Conservation (phyloP, 2,888 invertebrate species). For the Tubiluchus corallicola region DNA sequence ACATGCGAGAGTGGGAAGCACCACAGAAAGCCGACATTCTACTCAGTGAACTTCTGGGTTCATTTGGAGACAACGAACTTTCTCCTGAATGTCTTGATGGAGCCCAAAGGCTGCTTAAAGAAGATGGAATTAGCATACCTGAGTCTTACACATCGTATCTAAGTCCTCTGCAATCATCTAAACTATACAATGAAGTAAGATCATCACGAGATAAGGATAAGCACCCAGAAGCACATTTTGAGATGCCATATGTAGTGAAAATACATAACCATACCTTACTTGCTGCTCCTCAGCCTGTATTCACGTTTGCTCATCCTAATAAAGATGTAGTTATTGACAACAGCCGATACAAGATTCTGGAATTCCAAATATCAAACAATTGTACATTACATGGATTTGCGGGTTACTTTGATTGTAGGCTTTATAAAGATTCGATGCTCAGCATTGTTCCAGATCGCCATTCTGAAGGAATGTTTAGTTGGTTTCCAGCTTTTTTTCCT, state of each 20-base stretch:
- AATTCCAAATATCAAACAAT: slow-evolving; percentile 48
- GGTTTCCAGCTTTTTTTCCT: slow-evolving; percentile 94
- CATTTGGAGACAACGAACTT: slow-evolving; percentile 96
- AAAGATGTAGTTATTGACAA: slow-evolving; percentile 46
- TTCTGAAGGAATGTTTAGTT: slow-evolving; percentile 81
- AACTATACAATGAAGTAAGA: slow-evolving; percentile 56
- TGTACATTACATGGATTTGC: slow-evolving; percentile 79
- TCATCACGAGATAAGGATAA: slow-evolving; percentile 12
- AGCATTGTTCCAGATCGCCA: slow-evolving; percentile 79
- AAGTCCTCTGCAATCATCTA: slow-evolving; percentile 75
- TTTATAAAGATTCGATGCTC: slow-evolving; percentile 63
- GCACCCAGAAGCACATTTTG: slow-evolving; percentile 34
- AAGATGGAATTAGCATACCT: slow-evolving; percentile 80
- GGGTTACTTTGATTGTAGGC: slow-evolving; percentile 76
- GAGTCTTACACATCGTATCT: slow-evolving; percentile 69
- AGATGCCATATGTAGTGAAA: slow-evolving; percentile 81
- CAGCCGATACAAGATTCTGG: slow-evolving; percentile 45
- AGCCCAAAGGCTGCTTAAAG: slow-evolving; percentile 63
- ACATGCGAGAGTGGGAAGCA: slow-evolving; percentile 56
- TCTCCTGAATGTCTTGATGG: slow-evolving; percentile 96
- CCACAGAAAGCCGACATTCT: slow-evolving; percentile 74
- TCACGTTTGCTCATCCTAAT: slow-evolving; percentile 81
- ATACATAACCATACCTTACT: slow-evolving; percentile 65
- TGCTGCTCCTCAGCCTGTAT: slow-evolving; percentile 50
- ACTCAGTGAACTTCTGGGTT: slow-evolving; percentile 85